A percentile compares a stretch with the other conserved stretches of the same genome.
Evolutionary conservation across 2,113 vertebrate genomes (phyloP).

Genomic region (Sciurus niger): DNA sequence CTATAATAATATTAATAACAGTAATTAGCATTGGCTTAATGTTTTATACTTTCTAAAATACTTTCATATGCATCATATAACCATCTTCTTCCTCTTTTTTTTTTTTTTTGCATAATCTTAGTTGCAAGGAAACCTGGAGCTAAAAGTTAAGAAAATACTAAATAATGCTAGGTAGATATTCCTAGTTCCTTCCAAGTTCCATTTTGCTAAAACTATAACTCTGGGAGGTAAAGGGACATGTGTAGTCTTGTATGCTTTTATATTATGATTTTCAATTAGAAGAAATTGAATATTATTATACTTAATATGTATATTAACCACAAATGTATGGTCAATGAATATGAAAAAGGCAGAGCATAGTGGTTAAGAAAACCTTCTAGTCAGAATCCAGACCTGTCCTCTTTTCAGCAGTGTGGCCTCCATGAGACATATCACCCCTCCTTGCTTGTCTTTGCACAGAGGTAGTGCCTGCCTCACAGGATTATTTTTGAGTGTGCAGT

Average conservation of each 20-base stretch:
- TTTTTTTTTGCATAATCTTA: neutral
- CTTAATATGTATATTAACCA: neutral
- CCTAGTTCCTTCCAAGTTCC: neutral
- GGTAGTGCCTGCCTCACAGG: neutral
- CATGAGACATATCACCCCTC: no score
- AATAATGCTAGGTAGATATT: neutral
- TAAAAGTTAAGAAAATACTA: neutral
- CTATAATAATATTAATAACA: neutral
- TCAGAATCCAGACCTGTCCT: neutral
- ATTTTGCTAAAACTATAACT: neutral
- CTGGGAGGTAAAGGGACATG: neutral
- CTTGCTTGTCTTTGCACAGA: neutral
- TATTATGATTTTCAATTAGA: neutral
- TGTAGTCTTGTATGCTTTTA: neutral
- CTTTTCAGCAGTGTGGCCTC: no score
- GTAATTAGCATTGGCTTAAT: neutral
- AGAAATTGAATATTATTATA: constrained; percentile 10
- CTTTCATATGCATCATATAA: neutral
- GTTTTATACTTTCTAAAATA: neutral
- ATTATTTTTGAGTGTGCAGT: neutral
- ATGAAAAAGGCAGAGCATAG: neutral
- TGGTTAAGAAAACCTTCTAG: neutral
- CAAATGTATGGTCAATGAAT: neutral
- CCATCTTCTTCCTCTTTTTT: neutral
- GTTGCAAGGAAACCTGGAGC: neutral